A percentile compares a stretch with the other conserved stretches of the same genome.
Conservation (phyloP, 2,113 vertebrate genomes). For the Ondatra zibethicus region DNA sequence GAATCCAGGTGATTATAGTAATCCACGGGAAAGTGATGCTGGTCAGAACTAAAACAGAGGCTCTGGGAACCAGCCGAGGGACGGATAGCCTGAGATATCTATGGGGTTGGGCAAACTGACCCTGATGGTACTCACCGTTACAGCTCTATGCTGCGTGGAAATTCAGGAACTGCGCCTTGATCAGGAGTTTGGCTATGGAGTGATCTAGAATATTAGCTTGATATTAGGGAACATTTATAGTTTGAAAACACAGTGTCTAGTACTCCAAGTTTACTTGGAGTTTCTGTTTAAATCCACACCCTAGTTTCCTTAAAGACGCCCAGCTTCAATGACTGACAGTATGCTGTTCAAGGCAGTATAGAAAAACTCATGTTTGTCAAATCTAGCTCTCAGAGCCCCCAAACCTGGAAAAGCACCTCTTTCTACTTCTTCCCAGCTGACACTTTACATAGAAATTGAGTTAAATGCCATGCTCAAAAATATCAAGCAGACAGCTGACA, state of each 20-base stretch:
- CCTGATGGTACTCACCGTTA: neutral
- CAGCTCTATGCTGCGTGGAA: neutral
- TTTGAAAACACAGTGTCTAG: neutral
- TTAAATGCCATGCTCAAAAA: neutral
- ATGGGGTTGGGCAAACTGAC: neutral
- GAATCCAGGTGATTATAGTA: conserved; percentile 71
- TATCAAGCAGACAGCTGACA: no score
- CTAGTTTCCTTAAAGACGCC: neutral
- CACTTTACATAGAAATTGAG: neutral
- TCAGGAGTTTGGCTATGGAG: neutral
- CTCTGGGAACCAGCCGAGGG: neutral
- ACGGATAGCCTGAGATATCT: neutral
- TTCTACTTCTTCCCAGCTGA: neutral
- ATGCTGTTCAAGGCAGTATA: neutral
- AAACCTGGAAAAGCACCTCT: neutral
- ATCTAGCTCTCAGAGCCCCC: neutral
- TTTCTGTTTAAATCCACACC: neutral
- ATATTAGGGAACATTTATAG: neutral
- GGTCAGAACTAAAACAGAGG: neutral
- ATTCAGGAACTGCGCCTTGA: conserved; percentile 44
- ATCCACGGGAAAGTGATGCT: conserved; percentile 19
- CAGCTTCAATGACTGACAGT: neutral
- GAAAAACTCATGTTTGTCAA: neutral
- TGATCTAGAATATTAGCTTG: neutral
- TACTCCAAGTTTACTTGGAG: neutral